These are phyloP conservation scores for Neofelis nebulosa DNA, from an alignment of 2,113 vertebrate species.

Conservation along the genomic window DNA sequence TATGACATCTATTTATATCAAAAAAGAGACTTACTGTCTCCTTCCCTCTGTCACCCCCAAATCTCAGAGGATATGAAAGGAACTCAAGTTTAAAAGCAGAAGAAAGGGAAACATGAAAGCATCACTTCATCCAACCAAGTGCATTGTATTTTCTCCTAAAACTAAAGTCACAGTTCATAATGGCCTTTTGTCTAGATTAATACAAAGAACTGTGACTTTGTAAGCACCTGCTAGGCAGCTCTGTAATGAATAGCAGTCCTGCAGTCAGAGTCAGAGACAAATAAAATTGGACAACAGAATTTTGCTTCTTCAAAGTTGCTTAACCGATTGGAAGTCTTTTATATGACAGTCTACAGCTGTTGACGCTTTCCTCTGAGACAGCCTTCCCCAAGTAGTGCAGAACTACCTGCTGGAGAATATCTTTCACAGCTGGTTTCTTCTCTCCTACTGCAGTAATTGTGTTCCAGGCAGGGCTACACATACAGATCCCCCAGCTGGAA, in stretches of 20 bases:
- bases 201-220: neutral
- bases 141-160: neutral
- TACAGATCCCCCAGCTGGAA: constrained; percentile 29
- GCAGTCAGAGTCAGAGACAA: constrained; percentile 48
- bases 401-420: constrained; percentile 56
- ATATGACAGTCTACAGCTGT: neutral
- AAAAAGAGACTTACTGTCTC: neutral
- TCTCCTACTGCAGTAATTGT: constrained; percentile 39
- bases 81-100: constrained; percentile 18
- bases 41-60: neutral
- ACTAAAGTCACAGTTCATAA: constrained; percentile 26
- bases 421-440: constrained; percentile 39
- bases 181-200: constrained; percentile 23
- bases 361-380: neutral
- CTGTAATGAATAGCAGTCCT: neutral
- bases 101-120: neutral
- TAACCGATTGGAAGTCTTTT: constrained; percentile 62
- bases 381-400: neutral
- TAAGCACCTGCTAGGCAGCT: neutral
- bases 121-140: neutral
- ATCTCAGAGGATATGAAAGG: neutral
- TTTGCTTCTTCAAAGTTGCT: constrained; percentile 41
- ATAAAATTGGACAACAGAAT: constrained; percentile 30
- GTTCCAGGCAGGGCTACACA: neutral
- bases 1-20: neutral